Base-by-base conservation (phyloP, 2,113 vertebrate genomes). In the Coracopsis vasa region DNA sequence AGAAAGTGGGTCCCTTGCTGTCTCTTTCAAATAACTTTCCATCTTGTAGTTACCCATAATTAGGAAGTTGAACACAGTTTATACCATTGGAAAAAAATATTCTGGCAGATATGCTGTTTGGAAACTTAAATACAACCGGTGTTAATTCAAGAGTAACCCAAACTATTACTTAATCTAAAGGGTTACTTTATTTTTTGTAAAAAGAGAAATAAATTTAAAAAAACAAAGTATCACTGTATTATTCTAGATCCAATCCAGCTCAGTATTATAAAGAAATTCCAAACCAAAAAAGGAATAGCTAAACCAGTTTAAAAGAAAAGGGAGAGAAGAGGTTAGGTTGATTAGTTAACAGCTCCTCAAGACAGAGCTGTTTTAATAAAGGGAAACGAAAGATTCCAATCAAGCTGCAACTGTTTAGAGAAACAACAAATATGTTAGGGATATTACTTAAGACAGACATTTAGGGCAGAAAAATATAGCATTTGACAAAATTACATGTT, bases 1-100 rank as follows among this genome's bases (percentile, higher is more conserved):
- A 98, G 98, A 98, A 98, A 98, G 98, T 65, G 96, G 96, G 94
- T 97, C 96, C 96, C 96, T 97, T 96, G 96, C 90, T 88, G 89
- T 89, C 95, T 95, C 80, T 96, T 94, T 98, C 87, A 94, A 85
- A 75, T 75, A 69, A 91, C 72, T 86, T 95, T 95, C 9, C 27
- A 64, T 91, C 86, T 96, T 70, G 7, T 53, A 56, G 18, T 85
- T 84, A 88, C 9, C 47, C 65, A 31, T 83, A 69, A 80, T 47
- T 89, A 88, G 64, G 45, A 86, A 87, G 47, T 42, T 60, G 50
- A 93, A 90, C 20, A 85, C 31, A 73, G 21, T 60, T 82, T 50
- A 61, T 35, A 71, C 6, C 41, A 31, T 86, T 50, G 74, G 17
- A 24, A 90, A 79, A 86, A 86, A 95, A 70, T 69, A 91, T 61